Evolutionary conservation across 2,888 invertebrate species (phyloP), one percentile per base, ranked within the genome.

Genomic region (Drosophila nr. medialis): DNA sequence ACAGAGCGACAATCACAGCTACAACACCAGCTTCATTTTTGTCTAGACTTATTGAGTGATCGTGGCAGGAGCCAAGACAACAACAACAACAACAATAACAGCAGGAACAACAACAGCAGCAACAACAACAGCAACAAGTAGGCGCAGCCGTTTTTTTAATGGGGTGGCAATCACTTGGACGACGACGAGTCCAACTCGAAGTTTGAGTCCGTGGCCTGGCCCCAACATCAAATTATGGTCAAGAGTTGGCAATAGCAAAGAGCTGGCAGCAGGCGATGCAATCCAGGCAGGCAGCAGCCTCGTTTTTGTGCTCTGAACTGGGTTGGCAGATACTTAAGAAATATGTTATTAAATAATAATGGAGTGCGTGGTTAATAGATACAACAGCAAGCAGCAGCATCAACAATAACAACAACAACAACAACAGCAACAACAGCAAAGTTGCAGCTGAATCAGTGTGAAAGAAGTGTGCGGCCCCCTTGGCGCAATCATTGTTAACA

Each of bases 311-410:
- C 87, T 80, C 84, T 89, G 90, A 91, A 91, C 86, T 91, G 89
- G 91, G 91, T 89, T 91, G 91, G 91, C 89, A 91, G 84, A 83
- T 91, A 89, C 91, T 90, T 90, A 91, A 81, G 91, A 91, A 88
- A 91, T 91, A 89, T 91, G 89, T 91, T 91, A 92, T 91, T 91
- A 91, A 92, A 92, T 92, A 91, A 91, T 91, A 91, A 92, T 91
- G 89, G 91, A 90, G 90, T 91, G 92, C 91, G 90, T 88, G 89
- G 90, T 89, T 88, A 87, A 90, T 90, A 87, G 90, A 90, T 90
- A 90, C 88, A 90, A 86, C 90, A 74, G 64, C 78, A 59, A 38
- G 64, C 63, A 21, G 45, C 45, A 45, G 45, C 45, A 45, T 15
- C 45, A 45, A 15, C 45, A 45, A 15, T 15, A 45, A 15, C 45